Base-by-base conservation (phyloP, 2,113 vertebrate species). In the Microcebus jonahi region DNA sequence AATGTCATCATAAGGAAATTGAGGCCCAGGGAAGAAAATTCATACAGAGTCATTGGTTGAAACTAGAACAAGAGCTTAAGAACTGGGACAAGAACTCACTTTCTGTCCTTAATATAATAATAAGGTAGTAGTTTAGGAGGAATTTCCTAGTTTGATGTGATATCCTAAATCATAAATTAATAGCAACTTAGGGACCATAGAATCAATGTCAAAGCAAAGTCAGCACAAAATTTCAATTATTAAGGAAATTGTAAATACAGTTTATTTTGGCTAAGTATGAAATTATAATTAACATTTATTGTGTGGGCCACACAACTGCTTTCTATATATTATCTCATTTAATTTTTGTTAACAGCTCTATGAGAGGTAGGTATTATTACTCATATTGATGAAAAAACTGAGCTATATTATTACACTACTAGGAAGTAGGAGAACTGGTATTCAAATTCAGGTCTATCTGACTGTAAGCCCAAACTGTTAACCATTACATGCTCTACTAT, bases 91-190 rank as follows among this genome's bases (percentile, higher is more conserved):
- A 76, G 59, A 91, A 80, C 25, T 92, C 68, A 80, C 29, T 90
- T 84, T 92, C 65, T 95, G 57, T 25, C 73, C 73, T 94, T 48
- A 76, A 92, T 90, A 95, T 48, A 71, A 92, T 90, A 95, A 76
- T 45, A 90, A 27, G 15, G 36, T 96, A 12, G 6, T 17, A 45
- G 3, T 83, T 75, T 20, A 57, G 18, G 21, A 91, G 21, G 61
- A 82, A n/a, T 86, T 90, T 90, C 8, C 45, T 73, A 70, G 90
- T 92, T 92, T 75, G 61, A 45, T 73, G 18, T 76, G 1, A 86
- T 96, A 80, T 93, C 14, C 77, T 82, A 65, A 91, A 36, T 63
- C 36, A 68, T 79, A 90, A 68, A 55, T 90, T 91, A 81, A 67
- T 92, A 83, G 31, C 25, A 87, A 29, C 53, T 83, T 13, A 84